A percentile compares a stretch with the other conserved stretches of the same genome.
Evolutionary conservation across 2,797 vertebrate genomes (phyloP).

Genomic region (Rhodeus uyekii): DNA sequence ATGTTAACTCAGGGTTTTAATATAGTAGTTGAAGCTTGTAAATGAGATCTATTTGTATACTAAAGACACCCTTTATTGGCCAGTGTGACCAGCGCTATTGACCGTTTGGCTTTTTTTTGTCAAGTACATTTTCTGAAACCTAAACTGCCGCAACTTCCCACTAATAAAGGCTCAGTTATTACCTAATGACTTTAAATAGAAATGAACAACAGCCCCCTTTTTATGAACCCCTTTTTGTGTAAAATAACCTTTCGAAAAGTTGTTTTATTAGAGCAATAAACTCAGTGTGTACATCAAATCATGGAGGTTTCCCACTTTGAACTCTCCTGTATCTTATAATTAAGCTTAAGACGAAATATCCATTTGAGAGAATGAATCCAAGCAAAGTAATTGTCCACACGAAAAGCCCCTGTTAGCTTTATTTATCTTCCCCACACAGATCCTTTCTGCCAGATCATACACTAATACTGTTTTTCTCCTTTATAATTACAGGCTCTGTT

Average conservation of each 20-base stretch:
- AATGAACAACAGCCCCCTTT: slow-evolving; percentile 5
- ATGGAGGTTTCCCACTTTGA: slow-evolving; percentile 13
- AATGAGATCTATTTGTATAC: slow-evolving; percentile 17
- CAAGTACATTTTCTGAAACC: slow-evolving; percentile 21
- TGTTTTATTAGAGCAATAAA: slow-evolving; percentile 25
- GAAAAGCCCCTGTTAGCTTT: slow-evolving; percentile 35
- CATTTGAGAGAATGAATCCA: slow-evolving; percentile 41
- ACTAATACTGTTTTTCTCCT: slow-evolving; percentile 36
- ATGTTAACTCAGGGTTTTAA: not conserved
- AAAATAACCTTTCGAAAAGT: not conserved
- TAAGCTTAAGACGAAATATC: slow-evolving; percentile 33
- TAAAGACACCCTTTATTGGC: not conserved
- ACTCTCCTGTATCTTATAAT: slow-evolving; percentile 31
- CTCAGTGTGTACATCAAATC: slow-evolving; percentile 12
- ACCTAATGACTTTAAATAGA: slow-evolving; percentile 33
- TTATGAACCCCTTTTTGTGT: slow-evolving; percentile 8
- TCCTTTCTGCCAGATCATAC: slow-evolving; percentile 35
- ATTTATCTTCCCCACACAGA: slow-evolving; percentile 47
- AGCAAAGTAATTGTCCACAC: slow-evolving; percentile 16
- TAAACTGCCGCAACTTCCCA: not conserved
- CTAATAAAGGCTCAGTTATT: slow-evolving; percentile 43
- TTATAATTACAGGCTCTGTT: slow-evolving; percentile 45
- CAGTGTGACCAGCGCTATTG: slow-evolving; percentile 27
- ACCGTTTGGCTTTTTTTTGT: too few relatives aligned
- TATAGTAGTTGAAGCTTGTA: not conserved